A percentile compares a stretch with the other conserved stretches of the same genome.
Conservation (phyloP, 2,113 vertebrate species). For the Steatornis caripensis region DNA sequence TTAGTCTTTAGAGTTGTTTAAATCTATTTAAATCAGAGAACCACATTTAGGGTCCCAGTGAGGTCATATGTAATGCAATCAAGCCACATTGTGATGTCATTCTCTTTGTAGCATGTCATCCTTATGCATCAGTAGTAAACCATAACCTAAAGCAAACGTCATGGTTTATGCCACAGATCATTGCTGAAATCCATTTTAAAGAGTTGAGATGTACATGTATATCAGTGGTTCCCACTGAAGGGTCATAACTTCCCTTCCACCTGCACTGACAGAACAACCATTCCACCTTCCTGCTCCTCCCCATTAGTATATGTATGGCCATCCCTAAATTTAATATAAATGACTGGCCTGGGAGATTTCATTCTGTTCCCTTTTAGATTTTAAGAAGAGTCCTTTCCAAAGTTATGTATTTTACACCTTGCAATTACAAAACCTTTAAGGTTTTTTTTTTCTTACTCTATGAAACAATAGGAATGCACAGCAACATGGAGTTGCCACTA, state of each 20-base stretch:
- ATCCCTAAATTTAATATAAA: not conserved
- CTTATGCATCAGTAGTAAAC: not conserved
- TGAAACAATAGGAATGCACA: not conserved
- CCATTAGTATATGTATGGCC: rapidly evolving
- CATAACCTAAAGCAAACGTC: not conserved
- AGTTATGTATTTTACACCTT: not conserved
- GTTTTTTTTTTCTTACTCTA: not conserved
- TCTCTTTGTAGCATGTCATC: not conserved
- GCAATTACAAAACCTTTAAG: not conserved
- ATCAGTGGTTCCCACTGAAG: not conserved
- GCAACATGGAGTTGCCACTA: not conserved
- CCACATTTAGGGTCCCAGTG: not conserved
- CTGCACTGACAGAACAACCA: not conserved
- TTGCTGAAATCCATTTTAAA: not conserved
- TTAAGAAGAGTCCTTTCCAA: not conserved
- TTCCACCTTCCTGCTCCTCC: not conserved
- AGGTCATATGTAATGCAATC: not conserved
- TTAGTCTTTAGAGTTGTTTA: not conserved
- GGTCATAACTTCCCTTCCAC: not conserved
- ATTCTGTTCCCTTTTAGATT: not conserved
- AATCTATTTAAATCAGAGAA: not conserved
- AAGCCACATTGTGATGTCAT: not conserved
- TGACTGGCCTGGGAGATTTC: not conserved
- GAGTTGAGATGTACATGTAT: rapidly evolving
- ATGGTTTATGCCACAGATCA: rapidly evolving